Base-by-base conservation (phyloP, 2,113 vertebrate genomes). In the Nibea albiflora region DNA sequence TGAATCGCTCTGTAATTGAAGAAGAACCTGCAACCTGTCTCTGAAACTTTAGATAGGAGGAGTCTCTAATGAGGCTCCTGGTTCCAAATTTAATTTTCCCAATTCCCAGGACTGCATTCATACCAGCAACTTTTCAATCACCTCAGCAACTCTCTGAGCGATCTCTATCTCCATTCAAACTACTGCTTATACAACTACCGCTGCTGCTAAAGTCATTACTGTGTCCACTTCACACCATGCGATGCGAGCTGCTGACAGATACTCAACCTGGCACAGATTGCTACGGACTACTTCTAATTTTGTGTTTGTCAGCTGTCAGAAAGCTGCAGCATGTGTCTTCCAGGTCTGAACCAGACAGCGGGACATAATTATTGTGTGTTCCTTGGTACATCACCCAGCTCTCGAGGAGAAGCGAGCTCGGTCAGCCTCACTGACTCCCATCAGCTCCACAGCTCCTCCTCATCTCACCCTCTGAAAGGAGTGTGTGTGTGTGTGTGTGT, bases 301-400 rank as follows among this genome's bases (percentile, higher is more conserved):
- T 70, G 80, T 84, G 64, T 85, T 78, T 88, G 70, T 72, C 9
- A 4, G 74, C 73, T 70, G 81, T 89, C 74, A 82, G 71, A 39
- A 78, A 80, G 15, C 73, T 7, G 26, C 80, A 68, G 66, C 69
- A 70, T 61, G 58, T 82, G 24, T 83, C 73, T 24, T 28, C 71
- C 35, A 46, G 53, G 69, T 64, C 72, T 68, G 52, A 75, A 58
- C 26, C 80, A 75, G 64, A 81, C 80, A 74, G 49, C n/a, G n/a
- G 74, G 76, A 80, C 70, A 50, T 86, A 70, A 89, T 88, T 84
- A 89, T 78, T 62, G 70, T 73, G 58, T 73, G 78, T 85, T 86
- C 57, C 63, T 54, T 11, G 50, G 53, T 58, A 77, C 44, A 19
- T 85, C 85, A 70, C 56, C 83, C 75, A 52, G 75, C 81, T 86